Percentiles rank a stretch among this genome's conserved stretches.
These are phyloP conservation scores for Noctua pronuba DNA, from an alignment of 2,888 invertebrate species.

Conservation along the genomic window DNA sequence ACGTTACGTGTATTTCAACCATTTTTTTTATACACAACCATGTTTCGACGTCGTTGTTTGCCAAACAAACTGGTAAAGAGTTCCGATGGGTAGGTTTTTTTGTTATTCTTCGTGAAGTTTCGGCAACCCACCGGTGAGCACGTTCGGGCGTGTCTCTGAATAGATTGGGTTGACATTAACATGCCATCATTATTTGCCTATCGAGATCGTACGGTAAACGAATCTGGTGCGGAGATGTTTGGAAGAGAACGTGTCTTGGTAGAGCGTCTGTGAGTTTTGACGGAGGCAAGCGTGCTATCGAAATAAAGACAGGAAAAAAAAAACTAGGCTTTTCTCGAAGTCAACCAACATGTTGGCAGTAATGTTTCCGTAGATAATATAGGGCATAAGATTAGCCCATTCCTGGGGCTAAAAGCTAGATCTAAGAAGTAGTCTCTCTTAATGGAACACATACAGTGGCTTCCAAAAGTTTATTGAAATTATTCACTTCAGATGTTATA, in stretches of 20 bases:
- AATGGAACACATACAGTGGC: not conserved
- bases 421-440: not conserved
- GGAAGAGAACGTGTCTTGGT: not conserved
- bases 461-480: not conserved
- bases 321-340: not conserved
- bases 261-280: not conserved
- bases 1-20: slow-evolving; percentile 25
- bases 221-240: not conserved
- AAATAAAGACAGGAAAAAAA: not conserved
- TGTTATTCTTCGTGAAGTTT: slow-evolving; percentile 34
- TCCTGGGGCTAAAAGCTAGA: not conserved
- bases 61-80: slow-evolving; percentile 47
- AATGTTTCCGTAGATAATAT: not conserved
- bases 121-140: slow-evolving; percentile 40
- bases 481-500: not conserved
- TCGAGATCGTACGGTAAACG: slow-evolving; percentile 37
- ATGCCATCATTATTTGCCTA: slow-evolving; percentile 46
- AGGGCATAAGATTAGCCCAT: not conserved
- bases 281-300: not conserved
- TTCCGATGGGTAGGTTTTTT: slow-evolving; percentile 11
- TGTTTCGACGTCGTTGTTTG: slow-evolving; percentile 49
- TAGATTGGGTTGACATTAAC: slow-evolving; percentile 49
- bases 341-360: not conserved
- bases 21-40: slow-evolving; percentile 21
- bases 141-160: slow-evolving; percentile 58